phyloP scores from a whole-genome alignment of 2,888 invertebrate genomes.

The Ophraella communa region DNA sequence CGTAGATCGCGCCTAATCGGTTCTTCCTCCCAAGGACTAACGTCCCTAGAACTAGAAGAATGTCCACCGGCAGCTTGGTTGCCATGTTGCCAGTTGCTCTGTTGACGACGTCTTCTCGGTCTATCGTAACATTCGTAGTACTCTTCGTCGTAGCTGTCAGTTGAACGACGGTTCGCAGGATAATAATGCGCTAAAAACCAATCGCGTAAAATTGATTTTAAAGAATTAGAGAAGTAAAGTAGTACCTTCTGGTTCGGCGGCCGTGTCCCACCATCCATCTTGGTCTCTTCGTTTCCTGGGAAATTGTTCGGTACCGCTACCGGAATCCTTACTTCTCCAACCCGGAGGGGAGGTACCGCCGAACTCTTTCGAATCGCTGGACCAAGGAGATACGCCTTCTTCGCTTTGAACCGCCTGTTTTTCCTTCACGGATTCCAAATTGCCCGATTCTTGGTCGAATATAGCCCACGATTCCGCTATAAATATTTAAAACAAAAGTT shows the following conservation, averaged over 20 bases:
- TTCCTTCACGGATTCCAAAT: slow-evolving; percentile 49
- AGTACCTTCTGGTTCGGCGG: slow-evolving; percentile 57
- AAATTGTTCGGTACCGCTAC: slow-evolving; percentile 59
- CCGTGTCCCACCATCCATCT: slow-evolving; percentile 60
- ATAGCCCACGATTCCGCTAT: slow-evolving; percentile 66
- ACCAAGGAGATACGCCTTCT: slow-evolving; percentile 75
- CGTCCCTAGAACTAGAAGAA: slow-evolving; percentile 77
- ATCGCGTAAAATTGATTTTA: neutral
- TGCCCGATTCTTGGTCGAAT: slow-evolving; percentile 61
- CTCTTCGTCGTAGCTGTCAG: slow-evolving; percentile 59
- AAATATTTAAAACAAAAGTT: slow-evolving; percentile 16
- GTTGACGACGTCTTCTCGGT: slow-evolving; percentile 51
- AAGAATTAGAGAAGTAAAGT: neutral
- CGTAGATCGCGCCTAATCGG: slow-evolving; percentile 60
- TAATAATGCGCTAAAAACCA: slow-evolving; percentile 48
- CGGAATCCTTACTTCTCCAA: slow-evolving; percentile 61
- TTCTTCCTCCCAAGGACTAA: slow-evolving; percentile 82
- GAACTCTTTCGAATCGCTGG: slow-evolving; percentile 76
- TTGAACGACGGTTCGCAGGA: slow-evolving; percentile 55
- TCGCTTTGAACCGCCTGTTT: slow-evolving; percentile 56
- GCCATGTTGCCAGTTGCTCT: slow-evolving; percentile 49
- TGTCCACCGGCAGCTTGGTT: slow-evolving; percentile 50
- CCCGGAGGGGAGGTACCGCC: slow-evolving; percentile 60
- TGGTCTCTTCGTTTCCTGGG: slow-evolving; percentile 57
- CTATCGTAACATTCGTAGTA: slow-evolving; percentile 57